Base-by-base conservation (phyloP, 2,797 vertebrate species). In the Steatocranus sp. region DNA sequence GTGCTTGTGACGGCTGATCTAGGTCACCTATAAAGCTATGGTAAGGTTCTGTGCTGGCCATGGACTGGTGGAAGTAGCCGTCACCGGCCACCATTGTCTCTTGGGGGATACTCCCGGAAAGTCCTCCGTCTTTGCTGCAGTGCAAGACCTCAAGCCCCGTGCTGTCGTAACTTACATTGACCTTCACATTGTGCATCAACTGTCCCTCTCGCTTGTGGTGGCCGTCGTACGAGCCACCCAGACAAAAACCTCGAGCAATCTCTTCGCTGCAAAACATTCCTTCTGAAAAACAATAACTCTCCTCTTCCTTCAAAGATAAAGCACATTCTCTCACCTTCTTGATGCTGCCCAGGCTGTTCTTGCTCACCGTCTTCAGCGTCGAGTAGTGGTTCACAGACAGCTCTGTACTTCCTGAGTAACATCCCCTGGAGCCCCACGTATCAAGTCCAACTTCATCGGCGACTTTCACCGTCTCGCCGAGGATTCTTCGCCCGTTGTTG, bases 241-340 rank as follows among this genome's bases (percentile, higher is more conserved):
- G 92, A 79, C 96, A 96, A 76, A 96, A 97, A 43, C 95, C 95
- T 80, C 96, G 92, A 1, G 95, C 94, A 83, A 96, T 96, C 93
- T 97, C 96, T 50, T 96, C 94, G 70, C 96, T 95, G 91, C 95
- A 96, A 91, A 96, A 96, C 93, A 96, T 94, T 83, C 96, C 96
- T 77, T 96, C 96, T 3, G 93, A 92, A 48, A 96, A 96, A 89
- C 96, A 95, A 56, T 95, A 96, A 88, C 95, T 96, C 83, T 96
- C 96, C 93, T 97, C 96, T 83, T 96, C 96, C 94, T 97, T 97
- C 93, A 97, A 91, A 84, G 96, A 94, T 92, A 96, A 94, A 86
- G 95, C 95, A 95, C 96, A 96, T 95, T 97, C 96, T 95, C 96
- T 91, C 86, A 95, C 96, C 94, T 96, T 96, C 94, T 96, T 96